Percentiles rank a stretch among this genome's conserved stretches.
Evolutionary conservation across 1,140 invertebrate genomes (phyloP).

Genomic region (Gryllus bimaculatus): DNA sequence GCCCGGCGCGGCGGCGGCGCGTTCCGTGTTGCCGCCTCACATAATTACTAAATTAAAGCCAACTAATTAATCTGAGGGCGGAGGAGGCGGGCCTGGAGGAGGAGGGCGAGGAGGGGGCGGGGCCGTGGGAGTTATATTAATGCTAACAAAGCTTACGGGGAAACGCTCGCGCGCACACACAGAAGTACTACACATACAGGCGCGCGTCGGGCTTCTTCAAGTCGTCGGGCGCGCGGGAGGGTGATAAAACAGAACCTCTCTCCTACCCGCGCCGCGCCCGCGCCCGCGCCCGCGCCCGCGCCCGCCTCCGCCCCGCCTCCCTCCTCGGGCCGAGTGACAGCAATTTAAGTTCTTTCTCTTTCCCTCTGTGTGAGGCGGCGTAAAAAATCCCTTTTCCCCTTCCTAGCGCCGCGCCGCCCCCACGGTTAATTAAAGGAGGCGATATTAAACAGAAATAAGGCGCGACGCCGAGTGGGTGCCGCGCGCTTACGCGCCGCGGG

Average conservation of each 20-base stretch:
- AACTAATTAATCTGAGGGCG: conserved; percentile 16
- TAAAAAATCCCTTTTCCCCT: conserved; percentile 1
- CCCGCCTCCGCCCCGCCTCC: too few relatives aligned
- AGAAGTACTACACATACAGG: neutral
- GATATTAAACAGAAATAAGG: conserved; percentile 5
- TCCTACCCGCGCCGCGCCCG: neutral
- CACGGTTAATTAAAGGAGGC: neutral
- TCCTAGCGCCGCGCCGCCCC: neutral
- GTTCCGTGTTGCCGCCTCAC: conserved; percentile 14
- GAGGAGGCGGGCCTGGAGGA: neutral
- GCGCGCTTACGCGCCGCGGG: too few relatives aligned
- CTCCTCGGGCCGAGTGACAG: neutral
- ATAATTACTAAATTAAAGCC: conserved; percentile 19
- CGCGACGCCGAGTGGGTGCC: neutral
- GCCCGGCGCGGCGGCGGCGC: neutral
- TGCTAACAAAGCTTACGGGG: neutral
- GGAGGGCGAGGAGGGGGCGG: neutral
- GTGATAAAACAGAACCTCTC: neutral
- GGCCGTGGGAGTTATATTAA: neutral
- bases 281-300: too few relatives aligned
- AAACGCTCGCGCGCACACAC: neutral
- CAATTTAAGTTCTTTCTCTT: neutral
- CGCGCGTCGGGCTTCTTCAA: neutral
- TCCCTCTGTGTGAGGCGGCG: neutral
- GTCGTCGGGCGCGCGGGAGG: neutral